These are phyloP conservation scores for Dermatophagoides farinae DNA, from an alignment of 1,140 invertebrate genomes.

Conservation along the genomic window DNA sequence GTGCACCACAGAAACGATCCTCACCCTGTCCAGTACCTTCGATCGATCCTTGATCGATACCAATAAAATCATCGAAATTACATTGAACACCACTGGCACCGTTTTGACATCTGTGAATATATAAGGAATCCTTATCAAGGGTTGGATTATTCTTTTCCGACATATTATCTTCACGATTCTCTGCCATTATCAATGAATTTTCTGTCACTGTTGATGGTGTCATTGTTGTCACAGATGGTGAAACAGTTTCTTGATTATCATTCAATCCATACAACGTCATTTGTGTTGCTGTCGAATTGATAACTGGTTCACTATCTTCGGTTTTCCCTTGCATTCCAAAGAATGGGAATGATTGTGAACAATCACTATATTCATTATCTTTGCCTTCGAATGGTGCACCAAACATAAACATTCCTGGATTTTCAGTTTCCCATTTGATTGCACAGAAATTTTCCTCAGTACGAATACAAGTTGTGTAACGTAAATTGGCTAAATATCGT, in stretches of 20 bases:
- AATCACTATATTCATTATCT: conserved; percentile 9
- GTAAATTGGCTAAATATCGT: conserved; percentile 60
- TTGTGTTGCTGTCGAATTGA: not conserved
- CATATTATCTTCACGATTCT: not conserved
- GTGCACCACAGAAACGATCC: conserved; percentile 20
- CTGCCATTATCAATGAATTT: not conserved
- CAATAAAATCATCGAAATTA: conserved; percentile 21
- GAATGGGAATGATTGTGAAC: conserved; percentile 11
- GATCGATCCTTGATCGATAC: conserved; percentile 20
- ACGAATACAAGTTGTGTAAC: conserved; percentile 62
- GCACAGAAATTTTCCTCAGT: conserved; percentile 68
- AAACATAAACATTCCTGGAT: conserved; percentile 17
- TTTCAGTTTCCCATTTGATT: conserved; percentile 29
- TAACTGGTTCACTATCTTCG: not conserved
- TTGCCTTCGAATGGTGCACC: conserved; percentile 17
- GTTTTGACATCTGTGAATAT: conserved; percentile 2
- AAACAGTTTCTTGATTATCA: not conserved
- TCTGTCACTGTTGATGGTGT: not conserved
- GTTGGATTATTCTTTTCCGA: not conserved
- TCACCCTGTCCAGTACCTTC: conserved; percentile 20
- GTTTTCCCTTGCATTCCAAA: conserved; percentile 2
- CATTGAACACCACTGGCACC: conserved; percentile 19
- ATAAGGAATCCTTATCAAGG: not conserved
- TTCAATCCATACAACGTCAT: not conserved
- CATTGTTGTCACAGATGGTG: not conserved